Evolutionary conservation across 2,797 vertebrate species (phyloP), one percentile per base, ranked within the genome.

Genomic region (Acipenser ruthenus): DNA sequence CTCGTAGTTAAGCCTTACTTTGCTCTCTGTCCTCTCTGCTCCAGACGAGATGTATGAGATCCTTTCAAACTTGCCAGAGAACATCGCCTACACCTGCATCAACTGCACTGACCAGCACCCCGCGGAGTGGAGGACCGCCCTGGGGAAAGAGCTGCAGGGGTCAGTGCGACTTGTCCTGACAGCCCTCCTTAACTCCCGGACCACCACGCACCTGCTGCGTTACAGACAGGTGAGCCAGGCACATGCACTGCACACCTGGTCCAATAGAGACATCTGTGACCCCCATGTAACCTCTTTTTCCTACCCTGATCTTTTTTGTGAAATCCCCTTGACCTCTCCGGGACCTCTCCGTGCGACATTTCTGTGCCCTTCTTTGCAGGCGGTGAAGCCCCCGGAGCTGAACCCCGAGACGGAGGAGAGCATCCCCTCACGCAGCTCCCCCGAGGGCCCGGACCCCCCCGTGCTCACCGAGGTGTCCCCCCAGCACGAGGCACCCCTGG

Each of bases 1-100:
- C 37, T 37, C 37, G 5, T 37, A 37, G 37, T 37, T 65, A n/a
- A 61, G 53, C 47, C 10, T 7, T 5, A 9, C 4, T 63, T 47
- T 10, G n/a, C 10, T 37, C 13, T 59, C 66, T 50, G 9, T 2
- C 12, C 7, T 67, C 63, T 72, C 58, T 68, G 49, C 76, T 67
- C 65, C 78, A 99, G 97, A 99, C 81, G 97, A 99, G 79, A 96
- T 97, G 94, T 98, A 95, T 13, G 96, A 99, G 81, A 93, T 99
- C 73, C 86, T 99, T 59, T 97, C 95, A 50, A 95, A 93, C 80
- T 83, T 97, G 78, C 93, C 96, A 0, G 95, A 95, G 79, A 96
- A 90, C 0, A 86, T 95, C 63, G 91, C 89, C 9, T 99, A 97
- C 81, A 97, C 90, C 2, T 99, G 97, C 75, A 88, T 90, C 73